Evolutionary conservation across 2,797 vertebrate species (phyloP).

Genomic region (Stomatorhinus walkeri): DNA sequence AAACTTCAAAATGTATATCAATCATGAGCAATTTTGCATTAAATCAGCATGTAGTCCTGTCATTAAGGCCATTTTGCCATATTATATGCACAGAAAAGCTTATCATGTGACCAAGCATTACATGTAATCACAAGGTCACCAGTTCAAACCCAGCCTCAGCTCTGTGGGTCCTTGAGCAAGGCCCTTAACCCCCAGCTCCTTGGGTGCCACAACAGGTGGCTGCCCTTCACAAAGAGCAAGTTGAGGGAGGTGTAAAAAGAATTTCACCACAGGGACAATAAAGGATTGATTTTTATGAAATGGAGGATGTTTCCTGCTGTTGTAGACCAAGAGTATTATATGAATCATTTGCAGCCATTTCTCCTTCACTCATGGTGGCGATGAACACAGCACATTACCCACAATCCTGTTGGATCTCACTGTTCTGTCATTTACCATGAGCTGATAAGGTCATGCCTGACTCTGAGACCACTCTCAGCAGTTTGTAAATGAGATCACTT

Average conservation of each 20-base stretch:
- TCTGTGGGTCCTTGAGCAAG: no score
- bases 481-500: slow-evolving; percentile 2
- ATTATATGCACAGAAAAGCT: not conserved
- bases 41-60: not conserved
- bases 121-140: not conserved
- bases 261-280: no score
- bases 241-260: no score
- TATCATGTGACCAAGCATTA: not conserved
- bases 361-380: not conserved
- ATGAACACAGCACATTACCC: not conserved
- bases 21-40: not conserved
- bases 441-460: not conserved
- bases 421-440: not conserved
- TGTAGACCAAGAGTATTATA: not conserved
- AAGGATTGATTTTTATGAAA: not conserved
- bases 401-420: not conserved
- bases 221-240: no score
- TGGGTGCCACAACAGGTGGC: no score
- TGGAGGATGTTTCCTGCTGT: not conserved
- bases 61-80: not conserved
- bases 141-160: no score
- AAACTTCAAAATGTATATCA: not conserved
- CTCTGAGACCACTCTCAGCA: not conserved
- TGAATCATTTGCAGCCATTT: not conserved
- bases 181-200: no score